A percentile compares a stretch with the other conserved stretches of the same genome.
Conservation (phyloP, 1,140 invertebrate genomes). For the Parasteatoda tepidariorum region DNA sequence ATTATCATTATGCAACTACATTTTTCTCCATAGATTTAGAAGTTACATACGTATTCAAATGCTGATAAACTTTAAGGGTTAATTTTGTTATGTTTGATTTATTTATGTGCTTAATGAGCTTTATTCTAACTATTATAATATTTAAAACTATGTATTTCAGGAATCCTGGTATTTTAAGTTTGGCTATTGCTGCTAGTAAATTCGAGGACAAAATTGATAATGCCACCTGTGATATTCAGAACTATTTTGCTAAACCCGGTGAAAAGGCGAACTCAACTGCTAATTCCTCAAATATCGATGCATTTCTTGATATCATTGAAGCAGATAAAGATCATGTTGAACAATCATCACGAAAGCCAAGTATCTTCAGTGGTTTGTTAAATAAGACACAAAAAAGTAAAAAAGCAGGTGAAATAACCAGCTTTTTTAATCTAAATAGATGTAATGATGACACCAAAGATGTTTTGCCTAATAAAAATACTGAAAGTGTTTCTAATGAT, state of each 20-base stretch:
- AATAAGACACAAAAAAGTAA: not conserved
- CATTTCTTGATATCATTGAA: conserved; percentile 25
- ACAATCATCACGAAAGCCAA: not conserved
- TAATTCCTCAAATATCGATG: conserved; percentile 13
- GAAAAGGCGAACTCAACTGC: conserved; percentile 7
- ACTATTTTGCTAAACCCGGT: conserved; percentile 63
- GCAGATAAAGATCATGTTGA: not conserved
- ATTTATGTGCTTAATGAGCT: too few species aligned
- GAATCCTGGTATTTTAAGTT: conserved; percentile 40
- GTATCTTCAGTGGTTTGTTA: not conserved
- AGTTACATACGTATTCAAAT: too few species aligned
- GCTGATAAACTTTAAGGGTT: too few species aligned
- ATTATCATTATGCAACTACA: too few species aligned
- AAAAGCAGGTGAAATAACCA: not conserved
- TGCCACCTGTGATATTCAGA: conserved; percentile 64
- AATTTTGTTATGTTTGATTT: too few species aligned
- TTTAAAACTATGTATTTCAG: conserved; percentile 73
- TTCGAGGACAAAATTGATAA: conserved; percentile 76
- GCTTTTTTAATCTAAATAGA: not conserved
- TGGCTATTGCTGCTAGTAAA: conserved; percentile 76
- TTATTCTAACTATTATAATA: conserved; percentile 65
- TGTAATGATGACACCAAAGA: too few species aligned
- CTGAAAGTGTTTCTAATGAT: not conserved
- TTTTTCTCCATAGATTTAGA: too few species aligned
- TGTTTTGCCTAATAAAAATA: too few species aligned